Evolutionary conservation across 2,888 invertebrate species (phyloP).

Genomic region (Amiota minor): DNA sequence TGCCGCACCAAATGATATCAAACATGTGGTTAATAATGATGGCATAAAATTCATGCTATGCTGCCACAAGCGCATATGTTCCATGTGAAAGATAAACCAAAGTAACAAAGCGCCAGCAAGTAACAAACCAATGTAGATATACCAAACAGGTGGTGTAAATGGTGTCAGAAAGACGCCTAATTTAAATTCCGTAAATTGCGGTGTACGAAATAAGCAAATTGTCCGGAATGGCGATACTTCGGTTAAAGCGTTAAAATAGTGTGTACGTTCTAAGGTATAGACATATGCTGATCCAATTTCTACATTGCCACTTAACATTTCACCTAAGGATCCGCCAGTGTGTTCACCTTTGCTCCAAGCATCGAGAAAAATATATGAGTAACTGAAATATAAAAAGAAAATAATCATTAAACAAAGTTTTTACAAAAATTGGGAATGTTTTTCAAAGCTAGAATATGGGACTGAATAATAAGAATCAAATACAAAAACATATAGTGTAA

Average conservation of each 20-base stretch:
- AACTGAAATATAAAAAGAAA: conserved; percentile 44
- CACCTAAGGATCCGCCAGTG: conserved; percentile 63
- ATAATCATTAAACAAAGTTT: background rate
- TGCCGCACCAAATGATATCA: conserved; percentile 74
- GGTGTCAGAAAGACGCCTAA: conserved; percentile 77
- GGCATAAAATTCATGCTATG: conserved; percentile 46
- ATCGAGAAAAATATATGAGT: conserved; percentile 49
- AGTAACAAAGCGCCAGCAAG: conserved; percentile 67
- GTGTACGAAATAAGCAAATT: conserved; percentile 77
- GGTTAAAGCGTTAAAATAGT: conserved; percentile 46
- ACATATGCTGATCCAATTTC: conserved; percentile 55
- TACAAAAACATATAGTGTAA: too few species aligned
- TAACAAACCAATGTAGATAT: conserved; percentile 72
- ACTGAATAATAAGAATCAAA: too few species aligned
- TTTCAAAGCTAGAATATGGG: too few species aligned
- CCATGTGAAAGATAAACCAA: conserved; percentile 68
- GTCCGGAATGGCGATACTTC: conserved; percentile 63
- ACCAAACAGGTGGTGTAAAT: conserved; percentile 76
- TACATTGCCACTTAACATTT: conserved; percentile 52
- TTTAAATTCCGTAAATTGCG: conserved; percentile 75
- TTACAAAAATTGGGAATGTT: too few species aligned
- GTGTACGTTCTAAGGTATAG: conserved; percentile 45
- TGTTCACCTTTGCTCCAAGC: conserved; percentile 57
- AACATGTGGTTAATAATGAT: conserved; percentile 63
- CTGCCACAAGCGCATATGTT: conserved; percentile 40